These are phyloP conservation scores for Hyperoplus immaculatus DNA, from an alignment of 2,797 vertebrate genomes.

Conservation along the genomic window DNA sequence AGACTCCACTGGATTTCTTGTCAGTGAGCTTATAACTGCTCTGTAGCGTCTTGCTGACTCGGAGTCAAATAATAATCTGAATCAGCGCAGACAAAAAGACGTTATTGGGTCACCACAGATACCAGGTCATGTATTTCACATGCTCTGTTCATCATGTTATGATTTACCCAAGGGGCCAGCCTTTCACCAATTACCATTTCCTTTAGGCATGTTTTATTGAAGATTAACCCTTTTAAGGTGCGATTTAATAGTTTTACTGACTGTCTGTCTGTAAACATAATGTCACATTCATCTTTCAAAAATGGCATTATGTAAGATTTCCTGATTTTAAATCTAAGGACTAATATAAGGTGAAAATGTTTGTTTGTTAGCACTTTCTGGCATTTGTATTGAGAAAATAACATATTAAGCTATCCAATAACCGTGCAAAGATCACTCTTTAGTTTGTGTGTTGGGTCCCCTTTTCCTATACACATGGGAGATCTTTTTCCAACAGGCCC, in stretches of 20 bases:
- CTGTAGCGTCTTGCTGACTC: background rate
- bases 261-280: background rate
- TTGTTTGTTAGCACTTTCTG: background rate
- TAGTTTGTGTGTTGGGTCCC: background rate
- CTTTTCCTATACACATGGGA: background rate
- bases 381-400: background rate
- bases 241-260: background rate
- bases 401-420: background rate
- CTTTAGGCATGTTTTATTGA: background rate
- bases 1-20: background rate
- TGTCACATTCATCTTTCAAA: background rate
- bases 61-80: background rate
- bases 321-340: background rate
- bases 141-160: background rate
- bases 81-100: background rate
- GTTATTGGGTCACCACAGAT: background rate
- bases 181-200: background rate
- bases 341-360: background rate
- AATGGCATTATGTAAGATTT: background rate
- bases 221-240: background rate
- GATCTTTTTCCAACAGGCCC: conserved; percentile 8
- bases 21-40: background rate
- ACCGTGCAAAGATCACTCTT: background rate
- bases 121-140: conserved; percentile 3
- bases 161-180: background rate